phyloP scores from a whole-genome alignment of 2,113 vertebrate genomes.

The Ictalurus punctatus region DNA sequence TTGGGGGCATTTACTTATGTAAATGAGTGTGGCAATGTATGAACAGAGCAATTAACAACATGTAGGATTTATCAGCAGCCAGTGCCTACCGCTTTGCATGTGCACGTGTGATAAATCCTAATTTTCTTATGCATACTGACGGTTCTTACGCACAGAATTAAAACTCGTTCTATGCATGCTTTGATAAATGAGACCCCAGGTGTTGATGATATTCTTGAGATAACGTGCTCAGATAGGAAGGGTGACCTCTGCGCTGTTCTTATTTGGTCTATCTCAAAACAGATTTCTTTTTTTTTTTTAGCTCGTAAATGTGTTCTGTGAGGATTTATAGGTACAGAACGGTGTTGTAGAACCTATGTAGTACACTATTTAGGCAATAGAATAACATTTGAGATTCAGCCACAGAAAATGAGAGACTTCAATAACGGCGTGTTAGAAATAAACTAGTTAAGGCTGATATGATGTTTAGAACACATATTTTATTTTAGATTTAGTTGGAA shows the following conservation, averaged over 20 bases:
- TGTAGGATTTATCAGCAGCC: neutral
- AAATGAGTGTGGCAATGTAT: neutral
- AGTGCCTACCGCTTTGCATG: neutral
- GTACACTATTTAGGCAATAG: neutral
- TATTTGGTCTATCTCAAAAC: neutral
- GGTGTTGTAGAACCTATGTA: neutral
- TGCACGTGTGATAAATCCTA: neutral
- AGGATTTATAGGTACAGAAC: neutral
- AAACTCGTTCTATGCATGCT: neutral
- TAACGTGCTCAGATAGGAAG: neutral
- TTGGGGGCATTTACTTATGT: neutral
- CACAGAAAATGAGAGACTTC: neutral
- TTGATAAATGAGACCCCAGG: slow-evolving; percentile 7
- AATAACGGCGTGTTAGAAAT: neutral
- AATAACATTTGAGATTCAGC: neutral
- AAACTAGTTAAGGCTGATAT: neutral
- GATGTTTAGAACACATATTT: neutral
- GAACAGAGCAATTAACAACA: neutral
- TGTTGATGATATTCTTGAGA: neutral
- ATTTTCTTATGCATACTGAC: neutral
- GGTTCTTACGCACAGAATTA: neutral
- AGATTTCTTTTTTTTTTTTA: slow-evolving; percentile 13
- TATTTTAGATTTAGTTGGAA: neutral
- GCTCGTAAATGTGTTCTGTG: neutral
- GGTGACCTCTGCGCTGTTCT: neutral